Evolutionary conservation across 2,113 vertebrate species (phyloP), one percentile per base, ranked within the genome.

Genomic region (Haplotaxodon microlepis): DNA sequence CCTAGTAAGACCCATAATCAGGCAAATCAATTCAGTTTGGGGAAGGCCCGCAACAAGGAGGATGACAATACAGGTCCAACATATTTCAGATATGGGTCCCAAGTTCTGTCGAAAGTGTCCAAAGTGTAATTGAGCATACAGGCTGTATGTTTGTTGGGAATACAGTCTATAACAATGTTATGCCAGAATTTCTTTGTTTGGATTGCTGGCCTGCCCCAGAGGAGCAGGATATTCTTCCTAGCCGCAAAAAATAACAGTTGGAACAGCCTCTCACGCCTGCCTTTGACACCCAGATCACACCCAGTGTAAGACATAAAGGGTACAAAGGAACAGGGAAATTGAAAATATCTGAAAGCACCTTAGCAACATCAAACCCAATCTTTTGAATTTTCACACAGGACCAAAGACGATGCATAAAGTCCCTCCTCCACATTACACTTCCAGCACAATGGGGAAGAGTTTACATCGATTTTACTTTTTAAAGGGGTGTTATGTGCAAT

Each of bases 111-210:
- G 3, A n/a, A 51, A 9, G 51, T 11, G 51, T 54, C 51, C 51
- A 21, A 2, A 0, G n/a, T 54, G n/a, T 7, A 54, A 54, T 54
- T 54, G 0, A 54, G 51, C 51, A 24, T n/a, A n/a, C 50, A 53
- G 9, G 50, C 19, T 53, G 0, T n/a, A n/a, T 54, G n/a, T 24
- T 54, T 21, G 2, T 54, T 54, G n/a, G 53, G 6, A 54, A 54
- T 21, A 54, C 10, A 24, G 53, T 12, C 0, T 21, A 24, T 24
- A 54, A 54, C 0, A 54, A 54, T 24, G 53, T 54, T 7, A 54
- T 54, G 10, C 53, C n/a, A 54, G 53, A 0, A 54, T 54, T 7
- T 54, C 53, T 21, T 54, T 54, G 5, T 54, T 54, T 21, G 10
- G 53, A 54, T 7, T 24, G 53, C 53, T 54, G 53, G 53, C 53